phyloP scores from a whole-genome alignment of 2,888 invertebrate species.

The Siphonodentalium dalli region DNA sequence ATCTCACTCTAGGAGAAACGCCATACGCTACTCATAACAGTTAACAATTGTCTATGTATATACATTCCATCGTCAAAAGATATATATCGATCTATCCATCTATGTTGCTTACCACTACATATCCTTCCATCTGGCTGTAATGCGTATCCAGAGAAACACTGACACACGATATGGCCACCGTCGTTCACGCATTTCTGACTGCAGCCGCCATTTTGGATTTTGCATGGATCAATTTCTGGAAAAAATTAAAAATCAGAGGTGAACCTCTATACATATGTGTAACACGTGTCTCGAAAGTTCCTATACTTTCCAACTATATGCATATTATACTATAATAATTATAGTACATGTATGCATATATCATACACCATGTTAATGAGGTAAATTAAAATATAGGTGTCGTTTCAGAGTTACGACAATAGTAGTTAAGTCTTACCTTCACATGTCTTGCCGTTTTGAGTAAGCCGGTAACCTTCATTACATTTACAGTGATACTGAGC shows the following conservation, averaged over 20 bases:
- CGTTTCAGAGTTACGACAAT: too few relatives aligned
- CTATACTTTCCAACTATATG: not conserved
- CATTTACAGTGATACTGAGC: conserved; percentile 45
- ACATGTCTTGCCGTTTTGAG: conserved; percentile 39
- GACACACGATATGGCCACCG: conserved; percentile 53
- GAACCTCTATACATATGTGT: not conserved
- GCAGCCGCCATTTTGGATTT: conserved; percentile 50
- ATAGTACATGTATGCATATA: too few relatives aligned
- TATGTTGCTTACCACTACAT: conserved; percentile 57
- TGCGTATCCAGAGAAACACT: conserved; percentile 61
- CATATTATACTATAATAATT: not conserved
- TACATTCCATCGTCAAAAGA: too few relatives aligned
- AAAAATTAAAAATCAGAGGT: not conserved
- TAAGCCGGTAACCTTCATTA: conserved; percentile 35
- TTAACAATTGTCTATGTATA: too few relatives aligned
- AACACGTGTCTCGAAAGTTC: not conserved
- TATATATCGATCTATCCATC: too few relatives aligned
- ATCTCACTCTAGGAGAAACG: too few relatives aligned
- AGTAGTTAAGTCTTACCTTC: conserved; percentile 34
- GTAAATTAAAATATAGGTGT: too few relatives aligned
- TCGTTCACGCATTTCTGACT: conserved; percentile 49
- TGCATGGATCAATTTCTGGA: conserved; percentile 51
- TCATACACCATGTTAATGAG: too few relatives aligned
- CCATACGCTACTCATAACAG: too few relatives aligned
- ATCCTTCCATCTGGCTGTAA: conserved; percentile 61